A percentile compares a stretch with the other conserved stretches of the same genome.
Conservation (phyloP, 30 jellyfish, hydroid and myxozoan species). For the Aurelia sp. region DNA sequence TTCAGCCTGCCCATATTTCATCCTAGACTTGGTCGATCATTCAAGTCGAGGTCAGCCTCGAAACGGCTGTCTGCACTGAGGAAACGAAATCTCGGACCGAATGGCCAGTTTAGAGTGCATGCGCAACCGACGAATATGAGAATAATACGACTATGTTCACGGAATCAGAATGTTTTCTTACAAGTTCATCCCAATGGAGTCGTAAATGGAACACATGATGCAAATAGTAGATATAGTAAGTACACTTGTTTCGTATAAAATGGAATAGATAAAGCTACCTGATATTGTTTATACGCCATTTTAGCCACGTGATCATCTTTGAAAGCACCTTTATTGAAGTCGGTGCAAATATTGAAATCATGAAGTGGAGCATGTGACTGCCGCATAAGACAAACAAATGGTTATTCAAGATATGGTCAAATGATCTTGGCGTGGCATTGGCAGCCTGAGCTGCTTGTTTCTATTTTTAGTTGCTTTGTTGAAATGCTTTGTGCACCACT, state of each 20-base stretch:
- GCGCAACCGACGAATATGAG: constrained; percentile 56
- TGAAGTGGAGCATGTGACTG: too few relatives aligned
- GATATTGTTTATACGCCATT: too few relatives aligned
- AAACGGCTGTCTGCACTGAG: constrained; percentile 2
- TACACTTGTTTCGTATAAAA: background rate
- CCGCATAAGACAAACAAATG: too few relatives aligned
- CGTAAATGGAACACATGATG: constrained; percentile 66
- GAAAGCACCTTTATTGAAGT: too few relatives aligned
- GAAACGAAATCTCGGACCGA: background rate
- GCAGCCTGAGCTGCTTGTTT: too few relatives aligned
- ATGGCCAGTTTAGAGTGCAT: constrained; percentile 17
- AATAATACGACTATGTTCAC: constrained; percentile 43
- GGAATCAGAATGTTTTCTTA: constrained; percentile 51
- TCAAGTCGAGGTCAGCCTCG: constrained; percentile 9
- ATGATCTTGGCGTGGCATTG: too few relatives aligned
- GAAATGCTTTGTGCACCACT: too few relatives aligned
- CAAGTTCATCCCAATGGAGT: constrained; percentile 65
- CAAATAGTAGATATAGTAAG: constrained; percentile 60
- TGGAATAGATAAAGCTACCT: too few relatives aligned
- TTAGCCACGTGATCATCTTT: too few relatives aligned
- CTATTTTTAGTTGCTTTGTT: too few relatives aligned
- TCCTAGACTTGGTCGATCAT: constrained; percentile 30
- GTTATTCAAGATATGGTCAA: too few relatives aligned
- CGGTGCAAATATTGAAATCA: too few relatives aligned
- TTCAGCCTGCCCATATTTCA: constrained; percentile 40